Conservation (phyloP, 2,113 vertebrate species). For the Xenus cinereus region DNA sequence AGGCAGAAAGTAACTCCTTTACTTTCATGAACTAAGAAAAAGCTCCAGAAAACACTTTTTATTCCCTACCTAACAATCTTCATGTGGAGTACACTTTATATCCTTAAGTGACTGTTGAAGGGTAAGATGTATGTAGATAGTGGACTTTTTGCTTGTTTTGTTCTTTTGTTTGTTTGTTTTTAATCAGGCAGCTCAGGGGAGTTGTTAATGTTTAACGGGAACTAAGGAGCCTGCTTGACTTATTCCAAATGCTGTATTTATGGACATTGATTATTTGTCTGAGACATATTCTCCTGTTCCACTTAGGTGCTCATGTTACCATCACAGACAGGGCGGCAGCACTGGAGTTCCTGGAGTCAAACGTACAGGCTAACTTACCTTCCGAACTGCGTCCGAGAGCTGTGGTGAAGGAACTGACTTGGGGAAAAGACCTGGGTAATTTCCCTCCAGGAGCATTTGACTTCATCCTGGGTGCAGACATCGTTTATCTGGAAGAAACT, state of each 20-base stretch:
- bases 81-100: neutral
- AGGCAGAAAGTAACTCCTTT: neutral
- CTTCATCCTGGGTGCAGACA: slow-evolving; percentile 90
- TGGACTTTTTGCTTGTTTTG: neutral
- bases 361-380: slow-evolving; percentile 86
- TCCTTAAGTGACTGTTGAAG: neutral
- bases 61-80: neutral
- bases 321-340: slow-evolving; percentile 89
- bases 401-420: slow-evolving; percentile 86
- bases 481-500: slow-evolving; percentile 93
- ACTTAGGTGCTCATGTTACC: slow-evolving; percentile 86
- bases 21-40: neutral
- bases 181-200: neutral
- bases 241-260: neutral
- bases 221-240: neutral
- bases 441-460: slow-evolving; percentile 84
- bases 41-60: neutral
- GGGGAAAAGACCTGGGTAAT: slow-evolving; percentile 82
- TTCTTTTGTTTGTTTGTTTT: slow-evolving; percentile 7
- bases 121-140: neutral
- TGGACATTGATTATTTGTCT: neutral
- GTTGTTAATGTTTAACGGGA: neutral
- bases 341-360: slow-evolving; percentile 85
- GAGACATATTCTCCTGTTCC: neutral
- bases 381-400: slow-evolving; percentile 65